A percentile compares a stretch with the other conserved stretches of the same genome.
Conservation (phyloP, 2,113 vertebrate genomes). For the Atlantisia rogersi region DNA sequence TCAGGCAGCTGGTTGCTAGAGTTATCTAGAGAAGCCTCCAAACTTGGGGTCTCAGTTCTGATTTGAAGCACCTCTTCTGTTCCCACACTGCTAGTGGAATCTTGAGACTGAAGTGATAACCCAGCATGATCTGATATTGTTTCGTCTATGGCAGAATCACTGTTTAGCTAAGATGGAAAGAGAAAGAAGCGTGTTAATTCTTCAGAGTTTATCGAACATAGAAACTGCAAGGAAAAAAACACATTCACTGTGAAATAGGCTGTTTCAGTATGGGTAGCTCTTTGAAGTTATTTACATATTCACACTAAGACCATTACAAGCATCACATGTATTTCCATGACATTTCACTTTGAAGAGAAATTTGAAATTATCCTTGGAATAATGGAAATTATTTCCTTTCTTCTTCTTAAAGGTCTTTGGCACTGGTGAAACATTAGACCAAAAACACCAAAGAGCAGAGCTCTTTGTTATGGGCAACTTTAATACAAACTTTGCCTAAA, state of each 20-base stretch:
- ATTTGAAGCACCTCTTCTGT: constrained; percentile 86
- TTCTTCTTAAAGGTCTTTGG: not conserved
- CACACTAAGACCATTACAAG: not conserved
- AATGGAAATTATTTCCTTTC: not conserved
- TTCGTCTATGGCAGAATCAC: constrained; percentile 87
- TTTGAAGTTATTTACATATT: not conserved
- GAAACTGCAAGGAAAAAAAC: not conserved
- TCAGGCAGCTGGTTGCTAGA: constrained; percentile 98
- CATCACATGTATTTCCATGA: not conserved
- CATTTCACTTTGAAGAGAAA: not conserved
- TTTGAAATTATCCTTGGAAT: not conserved
- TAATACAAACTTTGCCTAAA: not conserved
- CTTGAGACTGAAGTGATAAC: constrained; percentile 88
- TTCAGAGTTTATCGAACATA: not conserved
- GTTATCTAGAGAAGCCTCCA: constrained; percentile 93
- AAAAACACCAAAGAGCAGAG: not conserved
- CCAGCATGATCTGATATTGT: constrained; percentile 87
- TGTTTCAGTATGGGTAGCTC: not conserved
- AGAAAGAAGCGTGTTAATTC: not conserved
- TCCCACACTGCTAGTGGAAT: constrained; percentile 87
- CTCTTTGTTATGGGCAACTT: not conserved
- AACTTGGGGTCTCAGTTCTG: constrained; percentile 86
- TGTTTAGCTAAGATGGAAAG: constrained; percentile 83
- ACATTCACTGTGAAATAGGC: not conserved
- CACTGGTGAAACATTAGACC: not conserved